Conservation (phyloP, 2,113 vertebrate genomes). For the Raja brachyura region DNA sequence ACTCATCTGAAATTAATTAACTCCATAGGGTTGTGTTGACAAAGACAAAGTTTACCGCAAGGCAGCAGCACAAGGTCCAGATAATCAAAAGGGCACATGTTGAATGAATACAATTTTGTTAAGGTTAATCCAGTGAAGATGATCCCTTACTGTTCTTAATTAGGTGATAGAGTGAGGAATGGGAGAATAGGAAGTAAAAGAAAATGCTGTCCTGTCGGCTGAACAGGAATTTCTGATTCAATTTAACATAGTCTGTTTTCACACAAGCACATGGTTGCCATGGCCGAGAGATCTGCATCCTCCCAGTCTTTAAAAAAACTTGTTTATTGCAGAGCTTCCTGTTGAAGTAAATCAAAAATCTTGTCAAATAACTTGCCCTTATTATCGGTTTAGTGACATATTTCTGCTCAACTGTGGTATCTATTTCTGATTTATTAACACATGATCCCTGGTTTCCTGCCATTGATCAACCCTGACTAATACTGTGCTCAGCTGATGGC, state of each 20-base stretch:
- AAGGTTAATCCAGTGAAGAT: constrained; percentile 78
- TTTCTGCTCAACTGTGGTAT: constrained; percentile 62
- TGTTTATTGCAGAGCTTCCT: constrained; percentile 41
- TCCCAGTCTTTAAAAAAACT: constrained; percentile 37
- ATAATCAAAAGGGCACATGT: constrained; percentile 78
- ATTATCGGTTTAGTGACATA: constrained; percentile 63
- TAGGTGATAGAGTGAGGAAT: constrained; percentile 73
- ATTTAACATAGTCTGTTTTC: constrained; percentile 71
- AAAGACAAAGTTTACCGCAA: constrained; percentile 55
- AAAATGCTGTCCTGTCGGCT: constrained; percentile 66
- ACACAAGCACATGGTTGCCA: constrained; percentile 74
- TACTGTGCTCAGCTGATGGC: constrained; percentile 78
- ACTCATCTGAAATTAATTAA: constrained; percentile 86
- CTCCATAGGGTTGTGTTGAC: constrained; percentile 67
- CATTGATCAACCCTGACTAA: constrained; percentile 88
- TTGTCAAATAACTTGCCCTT: constrained; percentile 61
- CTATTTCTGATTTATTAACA: constrained; percentile 92
- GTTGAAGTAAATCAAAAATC: constrained; percentile 50
- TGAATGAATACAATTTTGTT: constrained; percentile 72
- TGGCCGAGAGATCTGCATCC: constrained; percentile 41
- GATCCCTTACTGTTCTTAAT: constrained; percentile 70
- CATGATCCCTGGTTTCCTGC: constrained; percentile 91
- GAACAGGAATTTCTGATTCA: constrained; percentile 81
- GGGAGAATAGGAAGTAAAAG: constrained; percentile 71
- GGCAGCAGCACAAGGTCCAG: constrained; percentile 63